Evolutionary conservation across 92 coral and sea anemone species (phyloP), one percentile per base, ranked within the genome.

Genomic region (Metridium senile): DNA sequence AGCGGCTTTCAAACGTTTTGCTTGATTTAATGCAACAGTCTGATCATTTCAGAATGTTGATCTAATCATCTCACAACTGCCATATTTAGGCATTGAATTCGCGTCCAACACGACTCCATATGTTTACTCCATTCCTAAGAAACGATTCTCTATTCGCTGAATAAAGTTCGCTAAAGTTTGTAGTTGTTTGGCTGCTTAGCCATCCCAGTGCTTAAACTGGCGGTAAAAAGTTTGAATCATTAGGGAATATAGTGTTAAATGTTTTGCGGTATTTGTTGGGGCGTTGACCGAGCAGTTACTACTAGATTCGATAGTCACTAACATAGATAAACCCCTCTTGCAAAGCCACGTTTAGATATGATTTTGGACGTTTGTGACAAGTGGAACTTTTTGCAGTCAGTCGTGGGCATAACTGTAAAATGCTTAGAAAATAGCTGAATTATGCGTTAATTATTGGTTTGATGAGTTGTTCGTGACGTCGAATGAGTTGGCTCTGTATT

Each of bases 81-180:
- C 84, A 79, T 79, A 79, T 79, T 69, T 79, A 79, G 84, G 58
- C 84, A 79, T 79, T 66, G 23, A 58, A 46, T 53, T 16, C 64
- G 82, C 74, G 74, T 67, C 74, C 49, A 46, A 13, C 62, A 43
- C 25, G 33, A 28, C 23, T 73, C 58, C 76, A 79, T 79, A 79
- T 79, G 84, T 79, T 79, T 66, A 79, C 4, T 39, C 58, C 56
- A 63, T 30, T 32, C 67, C n/a, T 63, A 33, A 47, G 25, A 73
- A 34, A 27, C 52, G 34, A 26, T 57, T 58, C 28, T 33, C 33
- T 51, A 2, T 9, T 25, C 33, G 30, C 52, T 58, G 39, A n/a
- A 56, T 47, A 28, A 57, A 73, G 76, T 58, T 73, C 27, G 9
- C 19, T 17, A 57, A 29, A 73, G 68, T 26, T 34, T 39, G 7